Base-by-base conservation (phyloP, 2,113 vertebrate species). In the Syngnathus typhle region DNA sequence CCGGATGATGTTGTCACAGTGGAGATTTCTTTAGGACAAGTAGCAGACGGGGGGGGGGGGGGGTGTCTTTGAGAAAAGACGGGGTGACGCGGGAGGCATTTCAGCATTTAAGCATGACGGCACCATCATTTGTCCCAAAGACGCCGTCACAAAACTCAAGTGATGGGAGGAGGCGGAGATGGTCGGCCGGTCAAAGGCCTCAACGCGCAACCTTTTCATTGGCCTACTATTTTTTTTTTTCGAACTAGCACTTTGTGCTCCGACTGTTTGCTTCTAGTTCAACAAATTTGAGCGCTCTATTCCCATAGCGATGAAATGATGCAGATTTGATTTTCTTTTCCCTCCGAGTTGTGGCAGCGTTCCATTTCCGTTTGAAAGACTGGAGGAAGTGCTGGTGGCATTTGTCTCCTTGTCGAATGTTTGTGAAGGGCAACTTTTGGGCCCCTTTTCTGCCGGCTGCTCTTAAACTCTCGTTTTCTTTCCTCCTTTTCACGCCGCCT, bases 1-100 rank as follows among this genome's bases (percentile, higher is more conserved):
- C 71, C 87, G 74, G 80, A 89, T 91, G 82, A 77, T 88, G 76
- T 84, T 85, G 74, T 89, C 82, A 81, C 78, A 84, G 80, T 47
- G 73, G 76, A 75, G 76, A 89, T 88, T 90, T 91, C 76, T 86
- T 90, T 84, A 27, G 81, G 44, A 70, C 47, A 23, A 82, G 76
- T 81, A 85, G 79, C 76, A 88, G 82, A 79, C 39, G 70, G 61
- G 61, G 16, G 55, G 67, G 60, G 68, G 70, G 56, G 62, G 51
- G 59, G 68, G 73, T 54, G 73, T 49, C 49, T 38, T 64, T 51
- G 46, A 65, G 76, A 75, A 69, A 75, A 63, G 69, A 71, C 49
- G 64, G 82, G 76, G 67, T 75, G 66, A 59, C 36, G 56, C 12
- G 67, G 68, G 41, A 46, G 68, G 27, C 77, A 78, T 78, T 84